Conservation (phyloP, 1,140 invertebrate species). For the Liolophura sinensis region DNA sequence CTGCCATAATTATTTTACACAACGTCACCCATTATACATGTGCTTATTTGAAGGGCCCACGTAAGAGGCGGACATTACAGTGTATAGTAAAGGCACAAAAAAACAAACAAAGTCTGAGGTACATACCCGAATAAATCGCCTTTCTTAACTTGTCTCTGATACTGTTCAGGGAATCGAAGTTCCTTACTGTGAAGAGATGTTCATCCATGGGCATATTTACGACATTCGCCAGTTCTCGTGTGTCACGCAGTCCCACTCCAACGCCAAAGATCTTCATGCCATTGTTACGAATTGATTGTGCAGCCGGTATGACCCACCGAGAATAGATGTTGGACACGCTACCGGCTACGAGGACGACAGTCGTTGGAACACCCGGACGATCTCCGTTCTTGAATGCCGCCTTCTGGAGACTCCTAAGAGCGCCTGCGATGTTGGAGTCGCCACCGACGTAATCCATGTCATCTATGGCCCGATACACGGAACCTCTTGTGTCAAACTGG, state of each 20-base stretch:
- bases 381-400: constrained; percentile 49
- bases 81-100: no score
- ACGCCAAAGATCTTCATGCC: constrained; percentile 36
- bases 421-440: constrained; percentile 45
- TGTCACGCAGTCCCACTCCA: constrained; percentile 35
- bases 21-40: no score
- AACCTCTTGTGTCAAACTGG: no score
- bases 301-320: constrained; percentile 39
- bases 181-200: no score
- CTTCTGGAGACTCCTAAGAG: constrained; percentile 32
- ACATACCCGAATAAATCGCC: no score
- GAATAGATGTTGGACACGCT: constrained; percentile 47
- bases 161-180: no score
- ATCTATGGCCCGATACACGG: constrained; percentile 22
- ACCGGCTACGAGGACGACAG: constrained; percentile 48
- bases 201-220: no score
- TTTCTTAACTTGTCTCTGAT: no score
- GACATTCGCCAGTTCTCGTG: constrained; percentile 15
- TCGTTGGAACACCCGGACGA: constrained; percentile 36
- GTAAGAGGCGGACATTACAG: no score
- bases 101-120: no score
- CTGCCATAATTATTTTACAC: no score
- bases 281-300: constrained; percentile 31
- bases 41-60: no score
- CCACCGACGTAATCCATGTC: constrained; percentile 40